Conservation (phyloP, 1,140 invertebrate species). For the Eumaeus atala region DNA sequence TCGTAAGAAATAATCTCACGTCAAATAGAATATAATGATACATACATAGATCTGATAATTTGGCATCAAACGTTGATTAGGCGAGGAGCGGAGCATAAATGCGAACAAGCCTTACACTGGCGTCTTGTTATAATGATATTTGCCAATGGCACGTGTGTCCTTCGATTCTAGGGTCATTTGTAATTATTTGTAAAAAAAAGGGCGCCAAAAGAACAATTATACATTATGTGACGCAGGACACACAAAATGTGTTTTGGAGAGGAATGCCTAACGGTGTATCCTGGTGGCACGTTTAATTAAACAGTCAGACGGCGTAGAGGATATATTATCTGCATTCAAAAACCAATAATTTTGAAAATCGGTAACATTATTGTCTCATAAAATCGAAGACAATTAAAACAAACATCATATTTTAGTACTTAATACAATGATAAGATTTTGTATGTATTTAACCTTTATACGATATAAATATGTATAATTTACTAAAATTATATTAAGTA, state of each 20-base stretch:
- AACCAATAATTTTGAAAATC: too few relatives aligned
- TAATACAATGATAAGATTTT: neutral
- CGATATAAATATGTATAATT: too few relatives aligned
- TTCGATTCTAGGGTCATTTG: conserved; percentile 9
- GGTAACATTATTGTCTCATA: neutral
- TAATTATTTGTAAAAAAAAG: too few relatives aligned
- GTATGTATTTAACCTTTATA: too few relatives aligned
- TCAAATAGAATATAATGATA: conserved; percentile 21
- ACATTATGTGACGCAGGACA: too few relatives aligned
- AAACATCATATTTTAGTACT: conserved; percentile 3
- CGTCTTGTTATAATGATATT: conserved; percentile 17
- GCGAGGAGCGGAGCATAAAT: conserved; percentile 46
- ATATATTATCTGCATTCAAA: too few relatives aligned
- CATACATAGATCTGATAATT: conserved; percentile 46
- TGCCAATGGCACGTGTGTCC: conserved; percentile 20
- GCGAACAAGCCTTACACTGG: conserved; percentile 48
- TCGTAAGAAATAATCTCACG: conserved; percentile 24
- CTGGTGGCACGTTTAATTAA: too few relatives aligned
- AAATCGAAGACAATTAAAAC: conserved; percentile 5
- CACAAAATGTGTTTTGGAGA: too few relatives aligned
- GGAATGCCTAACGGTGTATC: too few relatives aligned
- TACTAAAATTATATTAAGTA: too few relatives aligned
- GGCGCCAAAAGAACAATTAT: too few relatives aligned
- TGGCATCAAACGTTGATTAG: conserved; percentile 46
- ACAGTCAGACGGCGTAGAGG: too few relatives aligned